A percentile compares a stretch with the other conserved stretches of the same genome.
These are phyloP conservation scores for Tetheella fluctuosa DNA, from an alignment of 2,888 invertebrate genomes.

Conservation along the genomic window DNA sequence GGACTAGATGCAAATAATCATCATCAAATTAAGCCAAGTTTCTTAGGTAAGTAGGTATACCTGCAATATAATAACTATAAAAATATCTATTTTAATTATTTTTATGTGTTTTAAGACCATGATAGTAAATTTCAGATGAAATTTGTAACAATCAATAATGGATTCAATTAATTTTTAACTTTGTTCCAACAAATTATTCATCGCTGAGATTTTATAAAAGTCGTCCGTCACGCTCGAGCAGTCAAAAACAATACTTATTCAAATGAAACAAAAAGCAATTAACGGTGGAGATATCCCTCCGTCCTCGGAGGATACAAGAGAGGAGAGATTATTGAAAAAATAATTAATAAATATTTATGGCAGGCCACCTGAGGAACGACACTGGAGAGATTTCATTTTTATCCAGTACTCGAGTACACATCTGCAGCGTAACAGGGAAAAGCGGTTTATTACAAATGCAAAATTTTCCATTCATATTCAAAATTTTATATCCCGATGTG, in stretches of 20 bases:
- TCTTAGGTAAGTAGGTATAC: too few species aligned
- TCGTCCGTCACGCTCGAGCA: slow-evolving; percentile 72
- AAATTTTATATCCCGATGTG: slow-evolving; percentile 93
- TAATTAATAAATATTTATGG: slow-evolving; percentile 85
- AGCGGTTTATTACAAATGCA: slow-evolving; percentile 92
- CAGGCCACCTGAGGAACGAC: slow-evolving; percentile 80
- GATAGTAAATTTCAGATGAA: slow-evolving; percentile 31
- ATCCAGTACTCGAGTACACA: slow-evolving; percentile 75
- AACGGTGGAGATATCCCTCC: slow-evolving; percentile 81
- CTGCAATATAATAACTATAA: slow-evolving; percentile 14
- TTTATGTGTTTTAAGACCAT: slow-evolving; percentile 19
- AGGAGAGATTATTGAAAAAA: slow-evolving; percentile 84
- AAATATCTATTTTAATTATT: slow-evolving; percentile 17
- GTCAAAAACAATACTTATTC: slow-evolving; percentile 84
- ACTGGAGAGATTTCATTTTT: slow-evolving; percentile 72
- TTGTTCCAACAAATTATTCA: slow-evolving; percentile 73
- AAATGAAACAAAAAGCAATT: slow-evolving; percentile 85
- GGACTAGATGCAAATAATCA: too few species aligned
- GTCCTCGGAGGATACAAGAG: slow-evolving; percentile 74
- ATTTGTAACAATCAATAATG: slow-evolving; percentile 57
- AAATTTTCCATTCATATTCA: slow-evolving; percentile 95
- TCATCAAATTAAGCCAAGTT: too few species aligned
- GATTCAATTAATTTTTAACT: slow-evolving; percentile 70
- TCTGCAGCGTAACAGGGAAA: slow-evolving; percentile 80
- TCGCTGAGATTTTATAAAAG: slow-evolving; percentile 75